phyloP scores from a whole-genome alignment of 2,888 invertebrate genomes.

The Platypus cylindrus region DNA sequence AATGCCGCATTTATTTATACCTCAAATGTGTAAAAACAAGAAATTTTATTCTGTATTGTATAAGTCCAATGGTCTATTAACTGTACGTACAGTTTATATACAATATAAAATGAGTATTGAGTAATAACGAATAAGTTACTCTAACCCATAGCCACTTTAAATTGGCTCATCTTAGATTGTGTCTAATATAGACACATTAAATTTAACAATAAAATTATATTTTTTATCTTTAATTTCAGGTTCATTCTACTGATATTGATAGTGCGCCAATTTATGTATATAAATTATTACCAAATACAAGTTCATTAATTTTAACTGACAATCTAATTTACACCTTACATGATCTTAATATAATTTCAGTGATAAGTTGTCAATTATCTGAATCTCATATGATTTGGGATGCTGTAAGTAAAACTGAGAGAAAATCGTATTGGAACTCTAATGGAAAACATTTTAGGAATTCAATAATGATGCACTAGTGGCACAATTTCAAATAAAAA shows the following conservation, averaged over 20 bases:
- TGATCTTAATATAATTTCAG: conserved; percentile 36
- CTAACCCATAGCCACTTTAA: too few species aligned
- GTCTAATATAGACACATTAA: too few species aligned
- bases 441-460: conserved; percentile 32
- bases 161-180: too few species aligned
- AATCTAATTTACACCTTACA: conserved; percentile 52
- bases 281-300: conserved; percentile 50
- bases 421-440: not conserved
- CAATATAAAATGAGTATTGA: too few species aligned
- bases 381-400: conserved; percentile 42
- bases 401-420: conserved; percentile 29
- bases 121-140: too few species aligned
- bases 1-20: conserved; percentile 38
- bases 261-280: conserved; percentile 55
- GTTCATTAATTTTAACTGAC: conserved; percentile 52
- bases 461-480: conserved; percentile 45
- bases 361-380: conserved; percentile 45
- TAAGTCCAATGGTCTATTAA: conserved; percentile 40
- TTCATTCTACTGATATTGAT: conserved; percentile 54
- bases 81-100: conserved; percentile 31
- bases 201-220: conserved; percentile 5
- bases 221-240: conserved; percentile 30
- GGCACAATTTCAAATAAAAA: conserved; percentile 41
- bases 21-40: conserved; percentile 44
- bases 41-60: conserved; percentile 48